phyloP scores from a whole-genome alignment of 2,888 invertebrate species.

The Melolontha melolontha region DNA sequence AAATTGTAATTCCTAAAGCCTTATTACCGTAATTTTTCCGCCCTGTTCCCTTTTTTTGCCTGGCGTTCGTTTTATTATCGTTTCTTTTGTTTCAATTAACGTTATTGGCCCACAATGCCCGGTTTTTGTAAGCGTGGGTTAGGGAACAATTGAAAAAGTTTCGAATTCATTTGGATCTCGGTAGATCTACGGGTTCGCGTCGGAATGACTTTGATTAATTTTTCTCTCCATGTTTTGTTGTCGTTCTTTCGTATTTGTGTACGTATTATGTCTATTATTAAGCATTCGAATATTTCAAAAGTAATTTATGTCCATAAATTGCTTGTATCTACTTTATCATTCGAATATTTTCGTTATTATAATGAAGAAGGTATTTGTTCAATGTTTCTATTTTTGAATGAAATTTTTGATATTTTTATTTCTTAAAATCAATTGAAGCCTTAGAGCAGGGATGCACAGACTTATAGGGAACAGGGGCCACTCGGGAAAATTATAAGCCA shows the following conservation, averaged over 20 bases:
- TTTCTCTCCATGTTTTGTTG: neutral
- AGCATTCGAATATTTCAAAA: too few relatives aligned
- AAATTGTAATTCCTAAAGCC: neutral
- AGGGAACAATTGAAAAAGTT: constrained; percentile 23
- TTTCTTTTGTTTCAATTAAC: constrained; percentile 20
- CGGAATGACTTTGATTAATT: neutral
- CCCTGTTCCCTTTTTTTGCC: neutral
- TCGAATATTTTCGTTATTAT: too few relatives aligned
- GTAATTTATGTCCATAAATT: too few relatives aligned
- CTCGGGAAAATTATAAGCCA: too few relatives aligned
- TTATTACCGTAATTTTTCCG: constrained; percentile 6
- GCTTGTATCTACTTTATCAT: too few relatives aligned
- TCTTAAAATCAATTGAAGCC: too few relatives aligned
- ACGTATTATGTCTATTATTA: neutral
- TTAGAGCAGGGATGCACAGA: too few relatives aligned
- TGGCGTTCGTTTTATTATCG: neutral
- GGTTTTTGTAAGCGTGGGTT: too few relatives aligned
- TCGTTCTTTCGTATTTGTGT: neutral
- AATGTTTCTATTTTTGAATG: too few relatives aligned
- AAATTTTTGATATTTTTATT: too few relatives aligned
- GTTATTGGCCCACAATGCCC: neutral
- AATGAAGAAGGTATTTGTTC: too few relatives aligned
- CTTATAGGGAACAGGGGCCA: too few relatives aligned
- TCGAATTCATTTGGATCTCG: constrained; percentile 11
- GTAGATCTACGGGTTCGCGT: constrained; percentile 7